phyloP scores from a whole-genome alignment of 53 echinoderm and acorn worm species.

The Echinarachnius parma region DNA sequence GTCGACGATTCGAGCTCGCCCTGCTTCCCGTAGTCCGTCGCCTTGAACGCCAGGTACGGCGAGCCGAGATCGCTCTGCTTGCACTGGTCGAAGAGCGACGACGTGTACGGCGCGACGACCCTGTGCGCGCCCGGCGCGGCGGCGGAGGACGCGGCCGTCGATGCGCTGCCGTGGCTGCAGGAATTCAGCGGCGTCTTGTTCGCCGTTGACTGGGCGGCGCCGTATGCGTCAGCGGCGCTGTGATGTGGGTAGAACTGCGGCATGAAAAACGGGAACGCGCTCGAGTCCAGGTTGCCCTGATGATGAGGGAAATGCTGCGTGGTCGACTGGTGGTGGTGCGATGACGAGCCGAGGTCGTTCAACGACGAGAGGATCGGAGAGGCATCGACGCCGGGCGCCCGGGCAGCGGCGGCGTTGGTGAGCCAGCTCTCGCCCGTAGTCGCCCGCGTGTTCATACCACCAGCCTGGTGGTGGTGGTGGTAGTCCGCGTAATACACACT shows the following conservation, averaged over 20 bases:
- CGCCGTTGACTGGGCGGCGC: background rate
- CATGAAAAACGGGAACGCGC: conserved; percentile 36
- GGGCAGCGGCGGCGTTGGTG: conserved; percentile 12
- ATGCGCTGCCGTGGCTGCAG: conserved; percentile 17
- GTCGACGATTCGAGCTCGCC: conserved; percentile 11
- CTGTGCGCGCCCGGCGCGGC: background rate
- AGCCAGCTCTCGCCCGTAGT: conserved; percentile 42
- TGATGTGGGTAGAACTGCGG: conserved; percentile 45
- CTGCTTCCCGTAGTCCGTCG: conserved; percentile 36
- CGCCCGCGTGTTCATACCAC: conserved; percentile 32
- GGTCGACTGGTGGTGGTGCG: conserved; percentile 15
- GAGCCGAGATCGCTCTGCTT: conserved; percentile 37
- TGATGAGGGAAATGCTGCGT: conserved; percentile 16
- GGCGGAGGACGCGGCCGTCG: background rate
- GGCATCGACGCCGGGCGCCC: conserved; percentile 4
- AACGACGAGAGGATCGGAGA: conserved; percentile 34
- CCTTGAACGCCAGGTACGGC: conserved; percentile 30
- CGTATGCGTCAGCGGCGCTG: conserved; percentile 24
- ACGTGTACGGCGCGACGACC: conserved; percentile 29
- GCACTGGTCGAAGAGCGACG: conserved; percentile 36
- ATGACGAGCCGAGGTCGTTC: conserved; percentile 23
- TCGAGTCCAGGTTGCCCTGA: conserved; percentile 36
- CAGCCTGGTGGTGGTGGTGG: conserved; percentile 23
- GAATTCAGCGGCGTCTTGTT: no score
- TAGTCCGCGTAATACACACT: conserved; percentile 49